phyloP scores from a whole-genome alignment of 2,797 vertebrate genomes.

The Epinephelus awoara region DNA sequence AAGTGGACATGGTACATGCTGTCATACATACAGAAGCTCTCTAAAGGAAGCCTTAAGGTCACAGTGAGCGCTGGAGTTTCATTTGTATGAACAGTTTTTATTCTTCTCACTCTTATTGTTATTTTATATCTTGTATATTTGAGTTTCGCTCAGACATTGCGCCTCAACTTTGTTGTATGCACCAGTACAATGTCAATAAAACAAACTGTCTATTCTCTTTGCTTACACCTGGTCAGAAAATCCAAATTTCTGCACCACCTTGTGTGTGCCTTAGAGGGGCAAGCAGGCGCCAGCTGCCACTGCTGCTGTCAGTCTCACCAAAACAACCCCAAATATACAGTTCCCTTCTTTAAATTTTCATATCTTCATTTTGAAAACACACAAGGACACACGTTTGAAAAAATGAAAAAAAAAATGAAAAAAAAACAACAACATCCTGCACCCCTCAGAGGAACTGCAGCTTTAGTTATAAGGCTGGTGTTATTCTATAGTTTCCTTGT shows the following conservation, averaged over 20 bases:
- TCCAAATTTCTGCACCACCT: not conserved
- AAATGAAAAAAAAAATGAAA: not conserved
- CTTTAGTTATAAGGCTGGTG: not conserved
- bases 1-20: too few species aligned
- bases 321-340: not conserved
- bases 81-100: too few species aligned
- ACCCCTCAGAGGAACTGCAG: not conserved
- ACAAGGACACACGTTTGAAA: not conserved
- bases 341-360: not conserved
- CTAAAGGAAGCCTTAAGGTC: too few species aligned
- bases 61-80: too few species aligned
- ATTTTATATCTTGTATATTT: too few species aligned
- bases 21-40: too few species aligned
- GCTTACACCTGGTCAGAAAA: not conserved
- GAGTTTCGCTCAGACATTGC: too few species aligned
- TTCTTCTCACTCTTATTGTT: too few species aligned
- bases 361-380: not conserved
- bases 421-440: not conserved
- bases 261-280: not conserved
- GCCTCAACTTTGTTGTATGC: too few species aligned
- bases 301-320: not conserved
- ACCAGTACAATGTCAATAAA: too few species aligned
- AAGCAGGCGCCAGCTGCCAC: not conserved
- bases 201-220: too few species aligned
- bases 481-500: not conserved